phyloP scores from a whole-genome alignment of 2,113 vertebrate species.

The Spheniscus mendiculus region DNA sequence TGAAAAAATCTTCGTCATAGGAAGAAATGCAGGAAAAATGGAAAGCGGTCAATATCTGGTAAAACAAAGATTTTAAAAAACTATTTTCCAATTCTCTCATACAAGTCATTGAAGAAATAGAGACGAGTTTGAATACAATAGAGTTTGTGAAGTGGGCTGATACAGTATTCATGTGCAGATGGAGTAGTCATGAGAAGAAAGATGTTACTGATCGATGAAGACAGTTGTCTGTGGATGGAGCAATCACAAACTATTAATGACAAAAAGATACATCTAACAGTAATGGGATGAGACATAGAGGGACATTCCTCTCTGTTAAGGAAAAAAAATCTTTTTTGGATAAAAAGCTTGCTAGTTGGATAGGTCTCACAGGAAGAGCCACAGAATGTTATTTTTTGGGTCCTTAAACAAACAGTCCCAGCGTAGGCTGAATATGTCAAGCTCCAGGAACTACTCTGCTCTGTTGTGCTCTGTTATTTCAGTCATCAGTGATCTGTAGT shows the following conservation, averaged over 20 bases:
- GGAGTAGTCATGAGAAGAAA: neutral
- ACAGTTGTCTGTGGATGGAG: neutral
- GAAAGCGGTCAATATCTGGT: neutral
- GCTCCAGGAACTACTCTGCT: neutral
- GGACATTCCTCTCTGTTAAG: neutral
- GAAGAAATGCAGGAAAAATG: neutral
- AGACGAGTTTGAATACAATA: neutral
- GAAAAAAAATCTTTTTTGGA: neutral
- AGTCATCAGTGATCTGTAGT: neutral
- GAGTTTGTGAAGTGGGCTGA: neutral
- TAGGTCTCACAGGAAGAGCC: neutral
- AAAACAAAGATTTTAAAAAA: neutral
- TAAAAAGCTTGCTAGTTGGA: neutral
- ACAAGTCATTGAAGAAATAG: neutral
- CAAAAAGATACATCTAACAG: neutral
- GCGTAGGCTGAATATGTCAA: neutral
- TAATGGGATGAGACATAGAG: neutral
- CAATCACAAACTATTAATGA: neutral
- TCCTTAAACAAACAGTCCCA: neutral
- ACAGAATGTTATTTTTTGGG: neutral
- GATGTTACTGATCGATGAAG: neutral
- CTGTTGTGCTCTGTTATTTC: neutral
- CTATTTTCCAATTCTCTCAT: neutral
- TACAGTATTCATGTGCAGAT: neutral
- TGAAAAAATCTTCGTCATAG: neutral